A percentile compares a stretch with the other conserved stretches of the same genome.
phyloP scores from a whole-genome alignment of 2,113 vertebrate genomes.

The Caranx melampygus region DNA sequence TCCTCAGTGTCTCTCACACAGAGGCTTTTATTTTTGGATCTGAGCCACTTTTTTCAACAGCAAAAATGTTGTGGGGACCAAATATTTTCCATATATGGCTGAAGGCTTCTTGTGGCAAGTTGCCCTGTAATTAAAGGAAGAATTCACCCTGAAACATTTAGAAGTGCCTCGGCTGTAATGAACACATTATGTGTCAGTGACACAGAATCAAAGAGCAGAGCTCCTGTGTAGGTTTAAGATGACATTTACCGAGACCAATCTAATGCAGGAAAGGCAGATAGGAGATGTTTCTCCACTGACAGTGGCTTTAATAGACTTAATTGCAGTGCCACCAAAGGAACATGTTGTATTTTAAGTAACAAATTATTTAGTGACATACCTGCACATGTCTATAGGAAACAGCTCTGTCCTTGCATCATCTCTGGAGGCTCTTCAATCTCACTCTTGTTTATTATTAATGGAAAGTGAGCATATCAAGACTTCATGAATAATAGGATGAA shows the following conservation, averaged over 20 bases:
- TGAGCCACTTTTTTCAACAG: constrained; percentile 7
- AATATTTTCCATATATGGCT: constrained; percentile 25
- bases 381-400: not conserved
- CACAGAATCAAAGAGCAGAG: constrained; percentile 36
- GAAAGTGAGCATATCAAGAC: not conserved
- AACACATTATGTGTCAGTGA: constrained; percentile 14
- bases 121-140: constrained; percentile 51
- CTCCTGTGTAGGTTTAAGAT: constrained; percentile 17
- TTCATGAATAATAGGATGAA: not conserved
- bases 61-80: constrained; percentile 2
- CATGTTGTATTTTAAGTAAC: not conserved
- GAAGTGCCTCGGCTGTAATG: constrained; percentile 28
- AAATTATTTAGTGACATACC: not conserved
- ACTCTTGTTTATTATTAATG: constrained; percentile 1
- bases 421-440: not conserved
- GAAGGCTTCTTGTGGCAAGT: constrained; percentile 29
- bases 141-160: constrained; percentile 38
- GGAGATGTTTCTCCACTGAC: not conserved
- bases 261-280: not conserved
- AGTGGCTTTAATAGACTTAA: not conserved
- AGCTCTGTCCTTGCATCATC: not conserved
- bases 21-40: constrained; percentile 41
- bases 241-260: not conserved
- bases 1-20: not conserved
- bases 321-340: not conserved